These are phyloP conservation scores for Teleogryllus oceanicus DNA, from an alignment of 2,888 invertebrate species.

Conservation along the genomic window DNA sequence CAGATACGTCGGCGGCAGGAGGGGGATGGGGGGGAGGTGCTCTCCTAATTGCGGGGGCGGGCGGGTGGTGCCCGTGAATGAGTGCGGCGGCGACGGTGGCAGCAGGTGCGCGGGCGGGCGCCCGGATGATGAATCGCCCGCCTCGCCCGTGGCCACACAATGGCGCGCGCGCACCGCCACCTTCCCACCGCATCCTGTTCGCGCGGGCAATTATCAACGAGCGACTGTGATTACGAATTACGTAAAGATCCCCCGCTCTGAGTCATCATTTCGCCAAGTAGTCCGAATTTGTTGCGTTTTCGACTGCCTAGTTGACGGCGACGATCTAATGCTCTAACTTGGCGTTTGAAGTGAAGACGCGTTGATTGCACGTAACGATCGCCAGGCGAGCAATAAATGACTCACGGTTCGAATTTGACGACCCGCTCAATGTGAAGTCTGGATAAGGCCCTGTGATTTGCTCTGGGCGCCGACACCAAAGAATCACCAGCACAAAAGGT, in stretches of 20 bases:
- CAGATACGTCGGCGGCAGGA: background rate
- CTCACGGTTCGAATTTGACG: too few species aligned
- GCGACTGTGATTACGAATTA: slow-evolving; percentile 5
- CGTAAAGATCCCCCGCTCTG: background rate
- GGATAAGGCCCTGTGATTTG: background rate
- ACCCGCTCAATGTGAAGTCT: too few species aligned
- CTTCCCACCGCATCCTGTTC: background rate
- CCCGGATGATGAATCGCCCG: background rate
- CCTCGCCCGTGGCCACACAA: background rate
- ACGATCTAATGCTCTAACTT: background rate
- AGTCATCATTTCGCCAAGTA: background rate
- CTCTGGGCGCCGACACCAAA: background rate
- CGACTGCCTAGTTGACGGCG: background rate
- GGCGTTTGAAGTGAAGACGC: background rate
- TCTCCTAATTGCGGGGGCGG: background rate
- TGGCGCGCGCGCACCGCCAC: background rate
- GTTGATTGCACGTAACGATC: background rate
- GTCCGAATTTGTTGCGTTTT: background rate
- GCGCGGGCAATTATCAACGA: background rate
- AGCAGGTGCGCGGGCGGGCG: background rate
- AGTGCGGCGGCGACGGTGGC: background rate
- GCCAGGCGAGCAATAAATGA: background rate
- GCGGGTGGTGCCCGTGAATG: background rate
- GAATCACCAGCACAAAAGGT: background rate
- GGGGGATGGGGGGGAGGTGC: background rate